phyloP scores from a whole-genome alignment of 2,888 invertebrate species.

The Philonicus albiceps region DNA sequence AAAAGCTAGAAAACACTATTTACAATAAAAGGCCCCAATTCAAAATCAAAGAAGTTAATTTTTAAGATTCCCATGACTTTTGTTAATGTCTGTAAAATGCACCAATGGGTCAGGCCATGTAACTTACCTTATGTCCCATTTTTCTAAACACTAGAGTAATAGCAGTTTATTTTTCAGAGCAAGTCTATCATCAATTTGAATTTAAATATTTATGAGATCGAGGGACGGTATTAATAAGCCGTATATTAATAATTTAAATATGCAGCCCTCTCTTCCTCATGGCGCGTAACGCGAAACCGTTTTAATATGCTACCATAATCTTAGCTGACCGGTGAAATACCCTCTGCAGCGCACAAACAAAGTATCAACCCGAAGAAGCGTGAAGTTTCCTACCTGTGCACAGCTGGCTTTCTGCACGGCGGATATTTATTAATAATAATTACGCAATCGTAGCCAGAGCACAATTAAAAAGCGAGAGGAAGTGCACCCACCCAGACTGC shows the following conservation, averaged over 20 bases:
- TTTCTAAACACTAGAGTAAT: not conserved
- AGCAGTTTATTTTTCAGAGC: not conserved
- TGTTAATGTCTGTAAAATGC: too few relatives aligned
- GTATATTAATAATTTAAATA: not conserved
- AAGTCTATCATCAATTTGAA: not conserved
- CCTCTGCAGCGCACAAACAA: not conserved
- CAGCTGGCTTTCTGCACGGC: not conserved
- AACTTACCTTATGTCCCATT: not conserved
- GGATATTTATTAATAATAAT: slow-evolving; percentile 17
- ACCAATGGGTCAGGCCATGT: too few relatives aligned
- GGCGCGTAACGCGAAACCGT: not conserved
- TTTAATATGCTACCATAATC: not conserved
- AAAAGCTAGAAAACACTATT: too few relatives aligned
- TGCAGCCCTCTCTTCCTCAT: not conserved
- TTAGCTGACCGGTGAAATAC: not conserved
- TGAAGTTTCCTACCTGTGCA: not conserved
- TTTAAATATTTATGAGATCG: not conserved
- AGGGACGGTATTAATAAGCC: not conserved
- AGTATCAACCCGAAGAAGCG: not conserved
- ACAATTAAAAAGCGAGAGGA: slow-evolving; percentile 26
- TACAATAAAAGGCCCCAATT: too few relatives aligned
- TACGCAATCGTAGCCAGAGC: slow-evolving; percentile 4
- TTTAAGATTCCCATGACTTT: too few relatives aligned
- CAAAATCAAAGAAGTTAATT: too few relatives aligned
- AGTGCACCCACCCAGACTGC: slow-evolving; percentile 15